phyloP scores from a whole-genome alignment of 2,113 vertebrate species.

The Orcinus orca region DNA sequence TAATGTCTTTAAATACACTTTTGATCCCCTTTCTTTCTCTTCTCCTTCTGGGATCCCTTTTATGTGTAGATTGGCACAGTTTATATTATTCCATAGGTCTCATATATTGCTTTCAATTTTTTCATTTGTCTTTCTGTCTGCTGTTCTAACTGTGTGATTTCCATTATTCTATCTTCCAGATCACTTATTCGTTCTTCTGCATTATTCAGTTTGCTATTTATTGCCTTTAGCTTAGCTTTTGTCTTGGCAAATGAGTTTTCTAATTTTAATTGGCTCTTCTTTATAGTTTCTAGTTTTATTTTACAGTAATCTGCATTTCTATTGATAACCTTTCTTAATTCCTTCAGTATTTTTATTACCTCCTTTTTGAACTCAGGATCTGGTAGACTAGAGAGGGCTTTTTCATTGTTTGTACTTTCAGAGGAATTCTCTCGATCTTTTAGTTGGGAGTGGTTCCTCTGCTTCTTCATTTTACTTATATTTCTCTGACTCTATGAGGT shows the following conservation, averaged over 20 bases:
- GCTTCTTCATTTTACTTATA: neutral
- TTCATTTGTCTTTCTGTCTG: neutral
- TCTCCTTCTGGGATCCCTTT: neutral
- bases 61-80: neutral
- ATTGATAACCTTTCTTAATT: neutral
- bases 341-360: neutral
- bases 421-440: neutral
- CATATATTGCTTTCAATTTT: neutral
- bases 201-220: neutral
- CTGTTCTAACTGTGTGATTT: neutral
- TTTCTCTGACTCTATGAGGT: neutral
- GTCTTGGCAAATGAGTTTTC: neutral
- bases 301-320: neutral
- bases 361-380: neutral
- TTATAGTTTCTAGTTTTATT: neutral
- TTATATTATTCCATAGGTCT: neutral
- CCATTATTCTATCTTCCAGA: neutral
- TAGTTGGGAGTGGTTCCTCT: neutral
- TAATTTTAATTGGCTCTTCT: neutral
- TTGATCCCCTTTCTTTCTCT: neutral
- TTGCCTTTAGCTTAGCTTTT: neutral
- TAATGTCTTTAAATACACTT: neutral
- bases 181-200: neutral
- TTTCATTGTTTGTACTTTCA: neutral
- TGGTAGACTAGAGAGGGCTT: neutral